Percentiles rank a stretch among this genome's conserved stretches.
Conservation (phyloP, 1,140 invertebrate species). For the Tetramorium parvispinum region DNA sequence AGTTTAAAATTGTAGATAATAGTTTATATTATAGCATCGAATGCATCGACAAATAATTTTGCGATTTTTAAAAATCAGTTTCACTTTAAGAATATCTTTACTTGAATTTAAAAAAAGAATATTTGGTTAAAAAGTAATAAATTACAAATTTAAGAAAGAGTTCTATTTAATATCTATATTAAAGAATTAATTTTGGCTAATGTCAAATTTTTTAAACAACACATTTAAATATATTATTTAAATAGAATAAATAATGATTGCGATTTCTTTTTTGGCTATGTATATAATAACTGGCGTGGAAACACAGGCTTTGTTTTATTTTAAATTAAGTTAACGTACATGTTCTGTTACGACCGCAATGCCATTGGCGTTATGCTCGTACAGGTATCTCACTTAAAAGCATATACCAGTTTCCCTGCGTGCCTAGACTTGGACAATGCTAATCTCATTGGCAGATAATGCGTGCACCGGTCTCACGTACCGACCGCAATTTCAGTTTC, state of each 20-base stretch:
- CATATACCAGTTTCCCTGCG: slow-evolving; percentile 43
- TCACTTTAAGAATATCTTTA: background rate
- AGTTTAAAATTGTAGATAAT: background rate
- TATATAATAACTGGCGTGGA: background rate
- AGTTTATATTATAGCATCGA: background rate
- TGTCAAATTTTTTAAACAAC: background rate
- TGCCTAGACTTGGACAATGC: slow-evolving; percentile 76
- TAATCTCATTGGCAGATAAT: slow-evolving; percentile 79
- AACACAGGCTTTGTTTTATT: slow-evolving; percentile 31
- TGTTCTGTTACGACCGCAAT: slow-evolving; percentile 55
- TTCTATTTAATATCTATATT: background rate
- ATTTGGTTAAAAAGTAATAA: background rate
- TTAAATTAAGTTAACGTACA: slow-evolving; percentile 57
- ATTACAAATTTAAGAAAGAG: background rate
- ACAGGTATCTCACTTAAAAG: slow-evolving; percentile 59
- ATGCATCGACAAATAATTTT: background rate
- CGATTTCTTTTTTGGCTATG: background rate
- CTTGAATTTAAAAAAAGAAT: background rate
- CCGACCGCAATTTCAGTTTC: slow-evolving; percentile 78
- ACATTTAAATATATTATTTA: background rate
- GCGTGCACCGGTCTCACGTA: slow-evolving; percentile 77
- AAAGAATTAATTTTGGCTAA: background rate
- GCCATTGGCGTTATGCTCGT: background rate
- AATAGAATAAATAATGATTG: background rate
- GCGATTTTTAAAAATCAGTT: background rate